Evolutionary conservation across 1,140 invertebrate genomes (phyloP).

Genomic region (Bombus cullumanus): DNA sequence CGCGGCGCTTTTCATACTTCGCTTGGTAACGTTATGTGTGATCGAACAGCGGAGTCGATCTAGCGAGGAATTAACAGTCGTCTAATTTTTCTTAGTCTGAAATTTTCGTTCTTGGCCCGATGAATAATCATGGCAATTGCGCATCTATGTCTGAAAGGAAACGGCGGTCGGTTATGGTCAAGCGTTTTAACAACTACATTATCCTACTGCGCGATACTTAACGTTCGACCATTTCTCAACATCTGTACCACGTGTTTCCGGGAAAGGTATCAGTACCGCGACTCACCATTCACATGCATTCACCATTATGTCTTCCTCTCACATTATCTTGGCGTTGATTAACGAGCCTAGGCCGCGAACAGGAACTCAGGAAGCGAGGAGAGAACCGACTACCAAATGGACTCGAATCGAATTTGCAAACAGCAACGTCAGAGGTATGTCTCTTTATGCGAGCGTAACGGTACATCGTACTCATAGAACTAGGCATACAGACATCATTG

Average conservation of each 20-base stretch:
- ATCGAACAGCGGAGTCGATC: not conserved
- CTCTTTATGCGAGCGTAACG: not conserved
- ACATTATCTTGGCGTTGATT: conserved; percentile 57
- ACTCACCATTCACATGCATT: conserved; percentile 39
- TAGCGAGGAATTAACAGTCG: conserved; percentile 11
- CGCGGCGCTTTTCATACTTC: conserved; percentile 38
- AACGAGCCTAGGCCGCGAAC: conserved; percentile 45
- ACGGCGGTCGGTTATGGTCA: not conserved
- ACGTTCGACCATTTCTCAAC: conserved; percentile 38
- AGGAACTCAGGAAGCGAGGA: conserved; percentile 44
- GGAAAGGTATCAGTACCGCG: conserved; percentile 36
- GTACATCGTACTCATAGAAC: not conserved
- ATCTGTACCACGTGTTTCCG: conserved; percentile 35
- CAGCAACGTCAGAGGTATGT: not conserved
- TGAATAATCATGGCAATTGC: not conserved
- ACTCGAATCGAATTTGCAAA: conserved; percentile 54
- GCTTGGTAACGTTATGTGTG: not conserved
- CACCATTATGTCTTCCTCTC: conserved; percentile 52
- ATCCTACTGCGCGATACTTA: conserved; percentile 17
- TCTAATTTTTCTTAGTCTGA: not conserved
- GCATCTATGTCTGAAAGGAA: not conserved
- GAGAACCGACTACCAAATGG: conserved; percentile 22
- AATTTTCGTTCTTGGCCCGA: not conserved
- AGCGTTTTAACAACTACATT: conserved; percentile 27
- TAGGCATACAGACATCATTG: too few species aligned